A percentile compares a stretch with the other conserved stretches of the same genome.
These are phyloP conservation scores for Chymomyza caudatula DNA, from an alignment of 2,888 invertebrate genomes.

Conservation along the genomic window DNA sequence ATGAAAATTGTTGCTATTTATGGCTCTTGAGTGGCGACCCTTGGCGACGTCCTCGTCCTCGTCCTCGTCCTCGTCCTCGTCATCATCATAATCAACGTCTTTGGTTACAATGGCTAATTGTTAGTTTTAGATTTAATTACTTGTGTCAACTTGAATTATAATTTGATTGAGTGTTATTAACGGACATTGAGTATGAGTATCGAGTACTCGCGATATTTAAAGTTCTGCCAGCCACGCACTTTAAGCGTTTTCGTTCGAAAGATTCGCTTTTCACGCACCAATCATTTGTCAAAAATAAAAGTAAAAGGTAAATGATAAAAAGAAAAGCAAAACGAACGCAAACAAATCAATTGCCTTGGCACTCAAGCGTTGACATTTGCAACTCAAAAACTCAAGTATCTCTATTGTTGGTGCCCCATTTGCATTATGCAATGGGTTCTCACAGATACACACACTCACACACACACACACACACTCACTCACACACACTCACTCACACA, in stretches of 20 bases:
- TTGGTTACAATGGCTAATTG: constrained; percentile 50
- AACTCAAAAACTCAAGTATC: constrained; percentile 28
- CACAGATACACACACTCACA: background rate
- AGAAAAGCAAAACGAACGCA: background rate
- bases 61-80: background rate
- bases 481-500: background rate
- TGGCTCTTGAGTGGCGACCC: constrained; percentile 13
- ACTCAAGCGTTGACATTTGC: constrained; percentile 39
- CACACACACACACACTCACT: background rate
- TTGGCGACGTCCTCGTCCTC: too few relatives aligned
- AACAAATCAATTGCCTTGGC: constrained; percentile 46
- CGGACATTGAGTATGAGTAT: background rate
- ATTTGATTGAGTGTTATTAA: constrained; percentile 60
- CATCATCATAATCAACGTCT: constrained; percentile 14
- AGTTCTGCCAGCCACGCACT: background rate
- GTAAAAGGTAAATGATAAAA: background rate
- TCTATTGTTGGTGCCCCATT: constrained; percentile 46
- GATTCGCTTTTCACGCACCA: background rate
- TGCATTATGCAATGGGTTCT: constrained; percentile 50
- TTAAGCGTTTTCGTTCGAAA: background rate
- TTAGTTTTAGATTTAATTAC: constrained; percentile 69
- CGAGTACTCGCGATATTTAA: background rate
- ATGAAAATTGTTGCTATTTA: constrained; percentile 65
- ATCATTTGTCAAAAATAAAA: background rate
- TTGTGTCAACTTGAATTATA: constrained; percentile 61